Evolutionary conservation across 2,888 invertebrate species (phyloP).

Genomic region (Sepioteuthis lessoniana): DNA sequence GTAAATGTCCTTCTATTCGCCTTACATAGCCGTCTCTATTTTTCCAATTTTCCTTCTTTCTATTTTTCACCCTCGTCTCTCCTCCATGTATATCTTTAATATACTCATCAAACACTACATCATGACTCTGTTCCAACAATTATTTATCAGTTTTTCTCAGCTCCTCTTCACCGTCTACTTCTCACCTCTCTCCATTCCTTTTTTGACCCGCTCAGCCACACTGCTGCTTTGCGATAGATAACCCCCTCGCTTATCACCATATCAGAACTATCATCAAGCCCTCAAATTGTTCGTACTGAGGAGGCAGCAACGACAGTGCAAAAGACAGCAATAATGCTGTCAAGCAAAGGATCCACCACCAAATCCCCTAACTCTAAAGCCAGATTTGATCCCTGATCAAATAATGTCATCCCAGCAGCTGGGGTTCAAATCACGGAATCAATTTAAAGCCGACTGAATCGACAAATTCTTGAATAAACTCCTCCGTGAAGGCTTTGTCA

Average conservation of each 20-base stretch:
- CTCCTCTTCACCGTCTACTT: neutral
- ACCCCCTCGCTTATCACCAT: neutral
- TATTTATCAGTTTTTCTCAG: neutral
- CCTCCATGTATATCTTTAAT: neutral
- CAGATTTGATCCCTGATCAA: neutral
- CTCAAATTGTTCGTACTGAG: neutral
- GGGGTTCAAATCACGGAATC: neutral
- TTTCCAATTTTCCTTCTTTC: too few species aligned
- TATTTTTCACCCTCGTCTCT: too few species aligned
- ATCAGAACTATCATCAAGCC: neutral
- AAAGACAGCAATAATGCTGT: neutral
- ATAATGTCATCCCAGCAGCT: neutral
- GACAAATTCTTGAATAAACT: neutral
- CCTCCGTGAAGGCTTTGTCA: neutral
- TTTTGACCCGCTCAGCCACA: neutral
- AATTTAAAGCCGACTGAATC: neutral
- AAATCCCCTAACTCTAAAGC: neutral
- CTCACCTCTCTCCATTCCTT: neutral
- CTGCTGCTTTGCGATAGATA: neutral
- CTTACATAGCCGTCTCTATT: too few species aligned
- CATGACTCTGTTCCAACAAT: neutral
- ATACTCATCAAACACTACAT: neutral
- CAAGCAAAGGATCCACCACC: neutral
- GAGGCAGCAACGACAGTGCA: neutral
- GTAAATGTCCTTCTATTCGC: too few species aligned